Evolutionary conservation across 2,797 vertebrate genomes (phyloP), one percentile per base, ranked within the genome.

Genomic region (Salarias fasciatus): DNA sequence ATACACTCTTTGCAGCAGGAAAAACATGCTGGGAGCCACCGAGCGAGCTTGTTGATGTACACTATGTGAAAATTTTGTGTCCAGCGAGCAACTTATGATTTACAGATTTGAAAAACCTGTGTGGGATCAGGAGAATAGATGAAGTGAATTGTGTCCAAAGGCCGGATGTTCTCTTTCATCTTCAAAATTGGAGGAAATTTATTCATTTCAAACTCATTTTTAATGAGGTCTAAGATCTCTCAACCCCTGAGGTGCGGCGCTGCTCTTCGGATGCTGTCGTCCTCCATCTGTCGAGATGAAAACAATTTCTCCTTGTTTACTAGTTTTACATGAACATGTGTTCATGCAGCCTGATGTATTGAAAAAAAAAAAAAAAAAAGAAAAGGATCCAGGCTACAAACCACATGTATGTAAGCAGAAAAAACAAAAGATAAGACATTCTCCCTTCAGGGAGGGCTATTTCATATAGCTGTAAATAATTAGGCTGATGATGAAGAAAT

Each of bases 191-290:
- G 58, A 71, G 74, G 1, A 67, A 69, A 80, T 58, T 11, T 59
- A 77, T 65, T 77, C 31, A 50, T 33, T 74, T 63, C 48, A 50
- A 53, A 75, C 51, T 59, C 46, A 40, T 60, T 77, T 81, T 77
- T 81, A 82, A 86, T 76, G 66, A 82, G 61, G 62, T 74, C 77
- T 88, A 72, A 81, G 74, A 83, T 86, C 66, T 86, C 66, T 77
- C 66, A 75, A 76, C 53, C 72, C 82, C 77, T 48, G 69, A 58
- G 62, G 79, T 70, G 50, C 79, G 71, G 68, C 66, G 49, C 18
- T 31, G 62, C 77, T 73, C 62, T 68, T 55, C 61, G 65, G 50
- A 43, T 75, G 59, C 66, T 53, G 71, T 63, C 60, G 35, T 68
- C 63, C 66, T 85, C 79, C 77, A 75, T 85, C 72, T 79, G 78